Base-by-base conservation (phyloP, 2,888 invertebrate genomes). In the Chromoteleia sp. region DNA sequence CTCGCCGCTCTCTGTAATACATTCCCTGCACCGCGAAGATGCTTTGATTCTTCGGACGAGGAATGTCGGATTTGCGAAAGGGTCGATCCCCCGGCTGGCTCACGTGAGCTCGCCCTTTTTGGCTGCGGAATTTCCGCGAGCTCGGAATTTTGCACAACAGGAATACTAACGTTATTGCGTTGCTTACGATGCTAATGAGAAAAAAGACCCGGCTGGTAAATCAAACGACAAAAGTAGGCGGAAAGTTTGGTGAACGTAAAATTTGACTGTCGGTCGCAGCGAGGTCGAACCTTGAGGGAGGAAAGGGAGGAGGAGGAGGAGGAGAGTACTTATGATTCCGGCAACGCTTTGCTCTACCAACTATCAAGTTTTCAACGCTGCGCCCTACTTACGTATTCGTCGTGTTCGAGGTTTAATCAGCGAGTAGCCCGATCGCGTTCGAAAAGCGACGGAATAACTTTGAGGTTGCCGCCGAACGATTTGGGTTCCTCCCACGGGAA, bases 351-450 rank as follows among this genome's bases (percentile, higher is more conserved):
- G 56, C 58, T 56, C 45, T 83, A 39, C 25, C 61, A 74, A 74
- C 67, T 25, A 79, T 75, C 67, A 86, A 87, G 84, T 85, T 87
- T 79, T 74, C 77, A 75, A 54, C 63, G 56, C 33, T 1, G 56
- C 43, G 65, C 43, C 63, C 78, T 71, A 65, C 80, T 85, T 85
- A 86, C 83, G 87, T 88, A 88, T 89, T 87, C 88, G 83, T 86
- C 78, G 81, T 85, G 86, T 86, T 87, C 86, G 85, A 85, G 85
- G 87, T 87, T 89, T 90, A 89, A 90, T 90, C 89, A 89, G 86
- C 83, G 84, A 85, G 85, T 87, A 86, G 88, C 87, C 87, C 86
- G 81, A 84, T 85, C 75, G 82, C 78, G 79, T 76, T 68, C 77
- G 77, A 76, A 83, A 81, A 74, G 81, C 79, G 67, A 70, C 70